These are phyloP conservation scores for Hoplodrina blanda DNA, from an alignment of 2,888 invertebrate genomes.

Conservation along the genomic window DNA sequence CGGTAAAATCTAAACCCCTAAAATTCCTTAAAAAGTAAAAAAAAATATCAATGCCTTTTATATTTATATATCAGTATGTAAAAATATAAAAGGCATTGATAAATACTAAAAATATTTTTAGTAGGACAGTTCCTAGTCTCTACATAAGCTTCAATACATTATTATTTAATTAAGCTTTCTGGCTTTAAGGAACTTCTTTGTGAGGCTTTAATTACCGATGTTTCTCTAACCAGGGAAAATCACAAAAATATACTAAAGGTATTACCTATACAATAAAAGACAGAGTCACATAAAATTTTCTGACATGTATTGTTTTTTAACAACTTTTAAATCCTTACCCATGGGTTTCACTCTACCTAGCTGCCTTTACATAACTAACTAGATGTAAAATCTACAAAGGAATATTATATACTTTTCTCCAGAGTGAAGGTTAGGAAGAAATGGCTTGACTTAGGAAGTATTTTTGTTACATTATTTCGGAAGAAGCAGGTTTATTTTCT, in stretches of 20 bases:
- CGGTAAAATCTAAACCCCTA: too few species aligned
- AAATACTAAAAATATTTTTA: too few species aligned
- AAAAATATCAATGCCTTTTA: too few species aligned
- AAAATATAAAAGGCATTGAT: too few species aligned
- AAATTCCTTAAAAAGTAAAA: too few species aligned
- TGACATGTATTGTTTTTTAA: constrained; percentile 54
- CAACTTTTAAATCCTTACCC: constrained; percentile 49
- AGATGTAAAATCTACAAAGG: constrained; percentile 33
- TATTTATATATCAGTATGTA: too few species aligned
- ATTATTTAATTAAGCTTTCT: too few species aligned
- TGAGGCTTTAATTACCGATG: too few species aligned
- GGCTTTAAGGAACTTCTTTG: too few species aligned
- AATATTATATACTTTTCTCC: constrained; percentile 27
- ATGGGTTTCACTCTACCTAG: constrained; percentile 43
- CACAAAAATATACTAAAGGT: neutral
- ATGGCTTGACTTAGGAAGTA: constrained; percentile 2
- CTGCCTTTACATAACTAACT: constrained; percentile 53
- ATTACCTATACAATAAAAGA: constrained; percentile 44
- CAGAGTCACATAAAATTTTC: constrained; percentile 50
- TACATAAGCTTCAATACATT: too few species aligned
- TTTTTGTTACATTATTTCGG: constrained; percentile 11
- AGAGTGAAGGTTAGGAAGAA: constrained; percentile 44
- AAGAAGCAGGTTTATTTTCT: neutral
- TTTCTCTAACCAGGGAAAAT: neutral
- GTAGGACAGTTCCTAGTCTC: too few species aligned